Evolutionary conservation across 2,113 vertebrate genomes (phyloP).

Genomic region (Chaetura pelagica): DNA sequence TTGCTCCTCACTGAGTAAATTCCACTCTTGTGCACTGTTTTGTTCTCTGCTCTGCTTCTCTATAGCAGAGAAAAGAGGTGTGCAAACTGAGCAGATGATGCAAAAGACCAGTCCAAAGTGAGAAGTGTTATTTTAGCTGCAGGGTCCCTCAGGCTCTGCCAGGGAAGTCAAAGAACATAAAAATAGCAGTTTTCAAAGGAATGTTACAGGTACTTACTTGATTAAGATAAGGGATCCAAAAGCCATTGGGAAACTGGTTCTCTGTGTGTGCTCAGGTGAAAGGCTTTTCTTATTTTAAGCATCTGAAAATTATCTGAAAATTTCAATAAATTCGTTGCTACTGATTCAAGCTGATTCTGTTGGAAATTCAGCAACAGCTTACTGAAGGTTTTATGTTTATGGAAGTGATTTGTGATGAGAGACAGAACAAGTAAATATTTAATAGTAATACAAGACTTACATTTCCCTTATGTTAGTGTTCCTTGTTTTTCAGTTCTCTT

Average conservation of each 20-base stretch:
- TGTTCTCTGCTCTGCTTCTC: neutral
- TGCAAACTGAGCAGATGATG: neutral
- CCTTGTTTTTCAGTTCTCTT: slow-evolving; percentile 86
- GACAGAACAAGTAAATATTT: neutral
- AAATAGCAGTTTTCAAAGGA: neutral
- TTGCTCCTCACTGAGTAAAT: neutral
- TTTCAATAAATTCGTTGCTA: neutral
- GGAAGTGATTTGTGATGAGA: neutral
- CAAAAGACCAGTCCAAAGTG: neutral
- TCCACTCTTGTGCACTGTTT: neutral
- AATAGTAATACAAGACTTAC: neutral
- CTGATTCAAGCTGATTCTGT: neutral
- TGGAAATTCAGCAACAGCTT: neutral
- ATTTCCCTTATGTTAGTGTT: neutral
- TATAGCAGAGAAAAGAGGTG: neutral
- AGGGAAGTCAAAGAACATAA: neutral
- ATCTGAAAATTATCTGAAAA: neutral
- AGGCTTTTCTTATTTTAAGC: neutral
- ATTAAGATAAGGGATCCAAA: neutral
- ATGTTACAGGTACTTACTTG: neutral
- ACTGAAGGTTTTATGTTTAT: neutral
- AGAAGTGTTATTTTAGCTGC: neutral
- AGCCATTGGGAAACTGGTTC: neutral
- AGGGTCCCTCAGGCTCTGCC: neutral
- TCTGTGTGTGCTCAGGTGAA: neutral